Conservation (phyloP, 2,888 invertebrate species). For the Ornithoptera priamus region DNA sequence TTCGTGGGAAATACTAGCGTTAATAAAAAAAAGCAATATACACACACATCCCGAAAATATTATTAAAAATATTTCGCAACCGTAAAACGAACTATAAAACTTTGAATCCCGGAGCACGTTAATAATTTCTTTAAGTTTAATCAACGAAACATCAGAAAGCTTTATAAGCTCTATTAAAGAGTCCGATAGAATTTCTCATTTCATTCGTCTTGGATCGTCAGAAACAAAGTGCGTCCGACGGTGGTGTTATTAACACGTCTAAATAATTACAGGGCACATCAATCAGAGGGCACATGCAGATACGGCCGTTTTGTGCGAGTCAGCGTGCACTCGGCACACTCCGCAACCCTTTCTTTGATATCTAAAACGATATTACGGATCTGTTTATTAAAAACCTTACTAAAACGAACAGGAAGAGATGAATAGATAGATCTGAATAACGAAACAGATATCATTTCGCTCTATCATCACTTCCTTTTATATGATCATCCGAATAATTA, state of each 20-base stretch:
- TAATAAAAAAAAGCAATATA: not conserved
- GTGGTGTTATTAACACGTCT: constrained; percentile 80
- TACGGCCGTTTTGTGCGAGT: constrained; percentile 77
- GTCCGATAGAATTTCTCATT: constrained; percentile 78
- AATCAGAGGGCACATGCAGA: constrained; percentile 78
- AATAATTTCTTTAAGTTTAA: constrained; percentile 68
- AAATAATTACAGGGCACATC: constrained; percentile 80
- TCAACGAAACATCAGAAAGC: constrained; percentile 77
- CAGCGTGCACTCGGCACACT: constrained; percentile 71
- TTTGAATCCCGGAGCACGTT: constrained; percentile 45
- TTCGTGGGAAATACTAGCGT: not conserved
- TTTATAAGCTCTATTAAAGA: constrained; percentile 71
- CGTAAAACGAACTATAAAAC: constrained; percentile 49
- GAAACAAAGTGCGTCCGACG: constrained; percentile 76
- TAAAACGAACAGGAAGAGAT: constrained; percentile 48
- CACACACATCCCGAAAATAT: constrained; percentile 1
- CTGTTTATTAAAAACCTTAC: constrained; percentile 64
- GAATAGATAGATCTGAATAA: constrained; percentile 35
- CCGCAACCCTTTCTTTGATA: constrained; percentile 78
- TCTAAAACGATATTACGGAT: constrained; percentile 74
- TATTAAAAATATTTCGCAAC: constrained; percentile 42
- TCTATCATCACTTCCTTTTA: no score
- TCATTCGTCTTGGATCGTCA: constrained; percentile 79
- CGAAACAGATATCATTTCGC: no score
- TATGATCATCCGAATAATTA: no score